phyloP scores from a whole-genome alignment of 2,888 invertebrate genomes.

The Drosophila hamatofila region DNA sequence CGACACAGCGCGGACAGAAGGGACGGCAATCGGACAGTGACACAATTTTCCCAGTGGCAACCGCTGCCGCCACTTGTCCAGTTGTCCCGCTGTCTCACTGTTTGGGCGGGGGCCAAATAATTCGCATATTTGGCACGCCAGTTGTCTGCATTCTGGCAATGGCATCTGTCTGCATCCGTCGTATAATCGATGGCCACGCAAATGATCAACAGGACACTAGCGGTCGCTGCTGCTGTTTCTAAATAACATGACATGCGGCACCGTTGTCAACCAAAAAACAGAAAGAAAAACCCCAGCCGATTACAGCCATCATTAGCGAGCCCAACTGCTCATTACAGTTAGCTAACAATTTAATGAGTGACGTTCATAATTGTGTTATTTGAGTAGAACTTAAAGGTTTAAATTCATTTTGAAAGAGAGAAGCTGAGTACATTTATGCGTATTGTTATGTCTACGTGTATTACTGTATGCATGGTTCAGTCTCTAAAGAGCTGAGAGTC shows the following conservation, averaged over 20 bases:
- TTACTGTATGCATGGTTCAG: too few species aligned
- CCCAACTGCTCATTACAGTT: conserved; percentile 4
- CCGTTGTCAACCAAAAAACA: conserved; percentile 20
- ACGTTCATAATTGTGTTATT: neutral
- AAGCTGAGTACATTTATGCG: neutral
- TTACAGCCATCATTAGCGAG: conserved; percentile 65
- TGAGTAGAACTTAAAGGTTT: neutral
- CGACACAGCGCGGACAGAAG: conserved; percentile 13
- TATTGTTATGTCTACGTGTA: neutral
- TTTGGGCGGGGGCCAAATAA: conserved; percentile 52
- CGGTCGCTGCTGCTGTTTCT: conserved; percentile 40
- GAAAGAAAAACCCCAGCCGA: conserved; percentile 25
- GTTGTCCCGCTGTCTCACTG: conserved; percentile 3
- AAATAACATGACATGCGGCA: conserved; percentile 62
- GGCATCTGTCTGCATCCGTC: conserved; percentile 43
- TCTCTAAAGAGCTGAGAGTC: neutral
- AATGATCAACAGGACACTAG: conserved; percentile 63
- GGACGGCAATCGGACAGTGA: conserved; percentile 35
- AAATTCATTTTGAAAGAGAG: neutral
- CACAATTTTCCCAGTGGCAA: conserved; percentile 59
- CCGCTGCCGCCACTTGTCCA: neutral
- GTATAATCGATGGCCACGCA: conserved; percentile 71
- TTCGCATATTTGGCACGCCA: conserved; percentile 74
- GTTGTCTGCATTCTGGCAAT: conserved; percentile 43
- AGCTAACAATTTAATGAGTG: neutral